phyloP scores from a whole-genome alignment of 2,888 invertebrate genomes.

The Panopea generosa region DNA sequence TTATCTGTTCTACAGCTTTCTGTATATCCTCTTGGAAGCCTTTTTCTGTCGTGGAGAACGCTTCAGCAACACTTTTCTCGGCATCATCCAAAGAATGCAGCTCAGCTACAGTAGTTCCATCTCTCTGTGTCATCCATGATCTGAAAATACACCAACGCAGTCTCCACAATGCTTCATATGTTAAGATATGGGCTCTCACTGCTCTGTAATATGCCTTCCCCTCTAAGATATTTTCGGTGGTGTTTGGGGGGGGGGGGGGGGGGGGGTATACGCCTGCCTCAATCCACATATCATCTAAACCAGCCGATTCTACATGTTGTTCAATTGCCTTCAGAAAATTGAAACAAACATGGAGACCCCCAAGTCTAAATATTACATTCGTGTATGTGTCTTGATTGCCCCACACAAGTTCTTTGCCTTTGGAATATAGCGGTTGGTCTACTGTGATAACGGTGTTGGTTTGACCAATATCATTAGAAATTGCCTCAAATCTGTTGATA shows the following conservation, averaged over 20 bases:
- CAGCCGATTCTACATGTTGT: slow-evolving; percentile 29
- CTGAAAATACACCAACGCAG: slow-evolving; percentile 17
- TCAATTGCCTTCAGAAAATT: slow-evolving; percentile 40
- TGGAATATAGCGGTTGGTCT: slow-evolving; percentile 37
- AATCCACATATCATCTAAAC: slow-evolving; percentile 34
- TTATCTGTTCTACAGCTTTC: background rate
- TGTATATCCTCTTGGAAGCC: background rate
- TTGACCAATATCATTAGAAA: slow-evolving; percentile 29
- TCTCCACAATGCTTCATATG: slow-evolving; percentile 28
- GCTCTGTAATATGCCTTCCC: slow-evolving; percentile 38
- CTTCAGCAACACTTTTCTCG: background rate
- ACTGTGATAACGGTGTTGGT: slow-evolving; percentile 41
- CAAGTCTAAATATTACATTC: slow-evolving; percentile 18
- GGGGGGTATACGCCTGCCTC: slow-evolving; percentile 28
- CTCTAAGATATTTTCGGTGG: slow-evolving; percentile 16
- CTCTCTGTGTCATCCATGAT: background rate
- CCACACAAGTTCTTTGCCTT: slow-evolving; percentile 29
- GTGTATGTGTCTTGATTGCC: slow-evolving; percentile 7
- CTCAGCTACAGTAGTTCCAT: background rate
- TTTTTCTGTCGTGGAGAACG: background rate
- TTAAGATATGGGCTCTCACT: slow-evolving; percentile 18
- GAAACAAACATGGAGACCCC: slow-evolving; percentile 28
- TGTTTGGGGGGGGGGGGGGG: too few relatives aligned
- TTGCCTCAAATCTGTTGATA: slow-evolving; percentile 23
- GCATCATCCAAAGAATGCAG: background rate